These are phyloP conservation scores for Acanthiza pusilla DNA, from an alignment of 2,797 vertebrate species.

Conservation along the genomic window DNA sequence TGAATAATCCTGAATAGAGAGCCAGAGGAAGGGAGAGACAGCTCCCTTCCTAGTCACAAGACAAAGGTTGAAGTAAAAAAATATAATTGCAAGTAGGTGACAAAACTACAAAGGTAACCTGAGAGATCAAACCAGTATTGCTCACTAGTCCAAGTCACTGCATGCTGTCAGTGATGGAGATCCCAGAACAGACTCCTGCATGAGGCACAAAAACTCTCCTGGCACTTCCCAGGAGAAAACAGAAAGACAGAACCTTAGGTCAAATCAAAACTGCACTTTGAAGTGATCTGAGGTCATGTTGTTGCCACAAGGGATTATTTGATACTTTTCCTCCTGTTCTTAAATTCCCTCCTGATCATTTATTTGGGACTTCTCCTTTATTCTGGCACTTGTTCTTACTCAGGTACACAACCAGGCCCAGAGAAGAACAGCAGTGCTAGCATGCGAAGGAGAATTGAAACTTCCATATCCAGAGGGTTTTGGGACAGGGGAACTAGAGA, in stretches of 20 bases:
- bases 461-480: not conserved
- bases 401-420: not conserved
- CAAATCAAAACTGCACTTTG: not conserved
- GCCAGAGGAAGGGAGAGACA: not conserved
- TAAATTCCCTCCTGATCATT: not conserved
- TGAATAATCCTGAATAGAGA: not conserved
- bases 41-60: not conserved
- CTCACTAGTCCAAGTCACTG: not conserved
- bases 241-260: not conserved
- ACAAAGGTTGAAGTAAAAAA: not conserved
- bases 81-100: not conserved
- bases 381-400: not conserved
- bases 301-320: not conserved
- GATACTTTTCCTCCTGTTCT: not conserved
- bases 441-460: not conserved
- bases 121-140: not conserved
- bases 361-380: not conserved
- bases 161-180: rapidly evolving
- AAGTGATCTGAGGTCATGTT: not conserved
- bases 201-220: not conserved
- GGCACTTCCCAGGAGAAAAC: not conserved
- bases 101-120: not conserved
- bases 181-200: not conserved
- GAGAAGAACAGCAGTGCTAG: not conserved
- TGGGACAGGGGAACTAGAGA: not conserved